These are phyloP conservation scores for Macrotus californicus DNA, from an alignment of 2,113 vertebrate species.

Conservation along the genomic window DNA sequence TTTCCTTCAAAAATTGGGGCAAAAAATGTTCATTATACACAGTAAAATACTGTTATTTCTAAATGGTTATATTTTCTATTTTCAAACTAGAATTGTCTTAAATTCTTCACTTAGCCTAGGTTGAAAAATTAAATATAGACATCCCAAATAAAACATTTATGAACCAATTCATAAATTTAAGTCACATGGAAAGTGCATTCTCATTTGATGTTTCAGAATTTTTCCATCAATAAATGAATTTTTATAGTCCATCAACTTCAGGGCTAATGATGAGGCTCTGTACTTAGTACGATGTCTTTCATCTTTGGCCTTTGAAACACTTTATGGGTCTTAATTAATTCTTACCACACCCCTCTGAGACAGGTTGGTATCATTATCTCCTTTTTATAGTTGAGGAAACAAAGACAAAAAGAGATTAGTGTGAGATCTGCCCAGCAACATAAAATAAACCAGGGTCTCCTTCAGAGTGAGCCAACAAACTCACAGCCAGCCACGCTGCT, in stretches of 20 bases:
- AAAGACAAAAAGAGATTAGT: constrained; percentile 39
- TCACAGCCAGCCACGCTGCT: background rate
- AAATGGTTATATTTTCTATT: background rate
- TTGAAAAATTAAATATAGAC: constrained; percentile 34
- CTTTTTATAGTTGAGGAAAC: constrained; percentile 47
- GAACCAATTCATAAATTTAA: background rate
- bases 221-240: constrained; percentile 19
- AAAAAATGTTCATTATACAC: too few species aligned
- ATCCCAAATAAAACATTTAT: constrained; percentile 24
- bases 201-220: constrained; percentile 32
- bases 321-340: constrained; percentile 55
- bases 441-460: constrained; percentile 14
- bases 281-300: constrained; percentile 37
- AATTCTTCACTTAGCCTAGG: background rate
- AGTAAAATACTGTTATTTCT: background rate
- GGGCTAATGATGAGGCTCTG: background rate
- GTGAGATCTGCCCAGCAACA: constrained; percentile 6
- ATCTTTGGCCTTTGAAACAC: constrained; percentile 35
- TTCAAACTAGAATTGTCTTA: constrained; percentile 5
- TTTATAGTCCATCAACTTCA: background rate
- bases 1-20: too few species aligned
- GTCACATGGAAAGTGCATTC: background rate
- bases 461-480: background rate
- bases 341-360: constrained; percentile 35
- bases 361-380: constrained; percentile 28